phyloP scores from a whole-genome alignment of 2,797 vertebrate species.

The Arremon aurantiirostris region DNA sequence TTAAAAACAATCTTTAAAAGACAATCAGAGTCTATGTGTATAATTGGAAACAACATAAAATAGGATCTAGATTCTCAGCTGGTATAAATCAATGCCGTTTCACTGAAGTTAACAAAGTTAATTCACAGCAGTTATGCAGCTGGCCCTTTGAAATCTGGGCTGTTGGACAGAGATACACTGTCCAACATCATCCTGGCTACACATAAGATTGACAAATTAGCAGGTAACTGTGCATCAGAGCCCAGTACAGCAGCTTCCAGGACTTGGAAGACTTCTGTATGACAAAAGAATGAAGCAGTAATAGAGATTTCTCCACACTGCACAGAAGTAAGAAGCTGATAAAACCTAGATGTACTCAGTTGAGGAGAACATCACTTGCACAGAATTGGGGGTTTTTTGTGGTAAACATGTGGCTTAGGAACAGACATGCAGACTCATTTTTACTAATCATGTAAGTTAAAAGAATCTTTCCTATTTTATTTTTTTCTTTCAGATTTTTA shows the following conservation, averaged over 20 bases:
- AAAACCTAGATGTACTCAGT: neutral
- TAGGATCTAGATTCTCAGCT: neutral
- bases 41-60: neutral
- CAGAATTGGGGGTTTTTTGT: neutral
- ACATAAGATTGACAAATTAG: neutral
- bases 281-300: neutral
- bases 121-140: neutral
- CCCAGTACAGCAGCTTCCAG: neutral
- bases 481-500: neutral
- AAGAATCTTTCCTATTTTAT: neutral
- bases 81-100: neutral
- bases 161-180: neutral
- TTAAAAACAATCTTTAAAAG: neutral
- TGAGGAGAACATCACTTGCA: neutral
- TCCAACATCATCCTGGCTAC: neutral
- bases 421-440: neutral
- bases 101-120: neutral
- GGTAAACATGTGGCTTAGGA: neutral
- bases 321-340: neutral
- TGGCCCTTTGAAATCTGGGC: neutral
- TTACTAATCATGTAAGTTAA: neutral
- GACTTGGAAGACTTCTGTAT: neutral
- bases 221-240: neutral
- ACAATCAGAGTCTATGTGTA: neutral
- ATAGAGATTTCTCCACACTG: neutral